Base-by-base conservation (phyloP, 2,888 invertebrate species). In the Agrotis clavis region DNA sequence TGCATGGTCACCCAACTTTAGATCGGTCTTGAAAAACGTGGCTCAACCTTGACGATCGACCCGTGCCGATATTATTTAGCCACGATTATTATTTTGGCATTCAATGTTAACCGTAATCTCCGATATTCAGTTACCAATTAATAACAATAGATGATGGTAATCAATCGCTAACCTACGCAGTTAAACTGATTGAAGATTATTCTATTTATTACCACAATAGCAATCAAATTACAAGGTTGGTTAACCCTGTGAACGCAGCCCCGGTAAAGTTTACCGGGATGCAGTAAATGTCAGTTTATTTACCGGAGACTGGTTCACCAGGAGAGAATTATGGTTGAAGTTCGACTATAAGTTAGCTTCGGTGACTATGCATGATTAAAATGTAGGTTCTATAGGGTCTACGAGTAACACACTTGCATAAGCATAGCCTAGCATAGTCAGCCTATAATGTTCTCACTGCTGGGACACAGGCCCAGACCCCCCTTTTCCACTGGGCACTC, bases 241-340 rank as follows among this genome's bases (percentile, higher is more conserved):
- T 25, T 56, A 65, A 67, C 54, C 41, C 57, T 64, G 21, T 7
- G n/a, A 45, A 41, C 41, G 60, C n/a, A 57, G 18, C 56, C 18
- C 18, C 56, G 41, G 62, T 45, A 70, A 71, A 72, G 61, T 85
- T 77, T 63, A 61, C 21, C 51, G 74, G 73, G 76, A 82, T 71
- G 59, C 67, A 50, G 59, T 54, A 65, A 77, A 73, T 62, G 72
- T 64, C 69, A 79, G 71, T 69, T 81, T 68, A 63, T 81, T 68
- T 51, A 74, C 64, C 53, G 60, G 57, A 64, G 35, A 70, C 19
- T 41, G 51, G 54, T 63, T 74, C 71, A 71, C 60, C 63, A 25
- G 18, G 3, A 64, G 73, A 75, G 66, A 80, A 56, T 80, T 83
- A 84, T 76, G 48, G 54, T 48, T 50, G 18, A 78, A 83, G 63